A percentile compares a stretch with the other conserved stretches of the same genome.
phyloP scores from a whole-genome alignment of 2,888 invertebrate species.

The Pseudococcus jackbeardsleyi region DNA sequence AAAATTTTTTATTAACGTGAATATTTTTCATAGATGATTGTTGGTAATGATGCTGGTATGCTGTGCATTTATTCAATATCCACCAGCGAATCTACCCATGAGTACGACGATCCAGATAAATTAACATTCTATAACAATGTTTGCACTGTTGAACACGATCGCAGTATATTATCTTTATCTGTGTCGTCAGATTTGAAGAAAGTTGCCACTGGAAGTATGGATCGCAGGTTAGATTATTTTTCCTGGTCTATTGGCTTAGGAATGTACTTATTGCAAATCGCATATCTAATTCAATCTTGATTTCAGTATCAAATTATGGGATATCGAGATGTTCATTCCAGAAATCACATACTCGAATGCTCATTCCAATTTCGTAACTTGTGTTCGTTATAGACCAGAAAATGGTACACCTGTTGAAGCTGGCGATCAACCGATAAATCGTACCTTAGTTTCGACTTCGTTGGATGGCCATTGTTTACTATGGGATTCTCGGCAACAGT shows the following conservation, averaged over 20 bases:
- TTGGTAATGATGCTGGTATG: conserved; percentile 18
- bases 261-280: not conserved
- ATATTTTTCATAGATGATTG: conserved; percentile 1
- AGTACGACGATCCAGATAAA: not conserved
- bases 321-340: conserved; percentile 51
- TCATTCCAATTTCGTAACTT: conserved; percentile 25
- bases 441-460: conserved; percentile 48
- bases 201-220: conserved; percentile 53
- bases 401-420: not conserved
- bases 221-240: conserved; percentile 33
- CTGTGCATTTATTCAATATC: conserved; percentile 19
- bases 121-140: conserved; percentile 18
- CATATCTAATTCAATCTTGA: not conserved
- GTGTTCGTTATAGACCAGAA: conserved; percentile 17
- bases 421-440: not conserved
- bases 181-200: conserved; percentile 22
- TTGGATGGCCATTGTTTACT: conserved; percentile 54
- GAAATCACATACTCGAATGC: conserved; percentile 13
- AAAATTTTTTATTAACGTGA: not conserved
- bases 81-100: not conserved
- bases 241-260: not conserved
- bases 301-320: conserved; percentile 55
- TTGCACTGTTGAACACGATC: conserved; percentile 47
- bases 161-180: conserved; percentile 41
- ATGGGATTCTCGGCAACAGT: conserved; percentile 57